Base-by-base conservation (phyloP, 2,113 vertebrate genomes). In the Suricata suricatta region DNA sequence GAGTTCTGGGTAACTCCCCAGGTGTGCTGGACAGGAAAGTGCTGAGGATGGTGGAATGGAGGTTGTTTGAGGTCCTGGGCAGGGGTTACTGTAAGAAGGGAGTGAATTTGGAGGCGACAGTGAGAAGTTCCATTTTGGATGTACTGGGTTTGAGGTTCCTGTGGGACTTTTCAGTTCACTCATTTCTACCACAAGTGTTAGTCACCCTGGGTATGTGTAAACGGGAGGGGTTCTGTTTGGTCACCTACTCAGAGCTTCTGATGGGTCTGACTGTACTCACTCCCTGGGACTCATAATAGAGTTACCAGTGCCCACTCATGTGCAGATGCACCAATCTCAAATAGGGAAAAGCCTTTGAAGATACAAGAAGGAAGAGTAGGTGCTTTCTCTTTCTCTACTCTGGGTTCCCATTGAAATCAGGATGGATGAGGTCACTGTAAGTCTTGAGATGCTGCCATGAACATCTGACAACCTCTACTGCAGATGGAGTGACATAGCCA, bases 121-220 rank as follows among this genome's bases (percentile, higher is more conserved):
- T 14, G 71, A 90, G n/a, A 82, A 95, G 52, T 88, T 83, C 69
- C 64, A 7, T 5, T 93, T 85, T 93, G 54, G 83, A 83, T 80
- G 47, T 89, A 74, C 13, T 88, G 50, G 25, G 35, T 91, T 64
- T 88, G 82, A 89, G 81, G 69, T 81, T 91, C 81, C 60, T 74
- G 57, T 74, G 95, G 95, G 88, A 71, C 95, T 96, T 96, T 96
- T 97, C 64, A 57, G 88, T 92, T 87, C 87, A 96, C 52, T 96
- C 90, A 89, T 96, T 93, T 88, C 47, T 84, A 17, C 80, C 90
- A 11, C 27, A 82, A 91, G 79, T 8, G 10, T 96, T 89, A 96
- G 88, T 96, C 95, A 95, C 87, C 41, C 80, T 85, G 90, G 35
- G 41, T 63, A n/a, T 79, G 31, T 84, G 60, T 69, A 44, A 64